phyloP scores from a whole-genome alignment of 2,888 invertebrate species.

The Silvanus unidentatus region DNA sequence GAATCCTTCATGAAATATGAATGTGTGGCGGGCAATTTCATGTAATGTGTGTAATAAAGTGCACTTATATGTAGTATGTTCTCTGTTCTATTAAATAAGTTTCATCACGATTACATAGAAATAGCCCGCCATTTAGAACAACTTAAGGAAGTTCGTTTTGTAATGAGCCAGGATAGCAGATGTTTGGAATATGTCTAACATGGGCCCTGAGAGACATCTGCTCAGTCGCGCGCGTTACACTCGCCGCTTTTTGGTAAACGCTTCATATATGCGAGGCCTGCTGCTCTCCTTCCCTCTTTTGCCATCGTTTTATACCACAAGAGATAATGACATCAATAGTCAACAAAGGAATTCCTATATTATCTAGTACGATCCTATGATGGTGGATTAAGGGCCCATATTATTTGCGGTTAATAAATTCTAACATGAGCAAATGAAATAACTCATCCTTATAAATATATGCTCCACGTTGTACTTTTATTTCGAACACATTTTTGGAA shows the following conservation, averaged over 20 bases:
- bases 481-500: too few species aligned
- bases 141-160: slow-evolving; percentile 2
- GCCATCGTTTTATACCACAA: too few species aligned
- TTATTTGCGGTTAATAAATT: slow-evolving; percentile 1
- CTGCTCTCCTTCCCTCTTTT: too few species aligned
- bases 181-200: slow-evolving; percentile 2
- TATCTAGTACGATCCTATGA: background rate
- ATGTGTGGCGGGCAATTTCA: too few species aligned
- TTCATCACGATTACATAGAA: slow-evolving; percentile 2
- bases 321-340: slow-evolving; percentile 2
- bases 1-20: too few species aligned
- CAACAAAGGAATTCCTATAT: slow-evolving; percentile 3
- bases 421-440: too few species aligned
- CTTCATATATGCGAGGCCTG: too few species aligned
- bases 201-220: slow-evolving; percentile 1
- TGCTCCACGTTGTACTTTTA: too few species aligned
- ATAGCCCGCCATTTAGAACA: background rate
- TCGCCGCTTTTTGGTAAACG: background rate
- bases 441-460: too few species aligned
- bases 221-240: background rate
- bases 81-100: slow-evolving; percentile 1
- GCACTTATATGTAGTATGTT: too few species aligned
- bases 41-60: too few species aligned
- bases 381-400: background rate
- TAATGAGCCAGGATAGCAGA: slow-evolving; percentile 1